phyloP scores from a whole-genome alignment of 2,113 vertebrate genomes.

The Puma concolor region DNA sequence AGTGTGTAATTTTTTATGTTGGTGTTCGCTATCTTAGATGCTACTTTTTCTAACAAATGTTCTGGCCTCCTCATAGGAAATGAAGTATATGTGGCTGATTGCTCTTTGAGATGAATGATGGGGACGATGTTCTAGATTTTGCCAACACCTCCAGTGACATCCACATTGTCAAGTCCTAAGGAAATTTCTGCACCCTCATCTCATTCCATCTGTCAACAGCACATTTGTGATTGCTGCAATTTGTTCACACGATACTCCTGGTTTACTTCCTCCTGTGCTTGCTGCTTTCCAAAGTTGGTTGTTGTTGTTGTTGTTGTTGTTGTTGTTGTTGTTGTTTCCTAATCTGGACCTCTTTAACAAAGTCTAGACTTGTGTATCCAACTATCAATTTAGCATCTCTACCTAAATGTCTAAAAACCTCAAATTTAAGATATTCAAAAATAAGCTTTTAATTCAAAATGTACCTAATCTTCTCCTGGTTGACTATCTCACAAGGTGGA shows the following conservation, averaged over 20 bases:
- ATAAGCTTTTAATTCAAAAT: constrained; percentile 24
- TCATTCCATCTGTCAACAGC: background rate
- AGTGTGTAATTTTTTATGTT: background rate
- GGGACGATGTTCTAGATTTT: background rate
- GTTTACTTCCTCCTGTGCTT: background rate
- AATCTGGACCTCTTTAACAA: background rate
- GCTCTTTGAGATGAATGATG: background rate
- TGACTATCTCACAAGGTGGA: background rate
- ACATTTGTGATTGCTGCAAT: background rate
- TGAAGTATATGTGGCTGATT: background rate
- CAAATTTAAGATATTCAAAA: background rate
- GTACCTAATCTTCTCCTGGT: background rate
- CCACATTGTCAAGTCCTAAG: background rate
- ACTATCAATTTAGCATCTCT: background rate
- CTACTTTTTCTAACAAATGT: background rate
- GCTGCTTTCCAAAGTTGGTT: background rate
- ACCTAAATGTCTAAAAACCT: background rate
- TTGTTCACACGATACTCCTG: background rate
- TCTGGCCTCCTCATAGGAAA: background rate
- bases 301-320: too few species aligned
- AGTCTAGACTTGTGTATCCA: background rate
- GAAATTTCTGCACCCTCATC: background rate
- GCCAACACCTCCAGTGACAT: background rate
- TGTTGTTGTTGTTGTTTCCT: background rate
- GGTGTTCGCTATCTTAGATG: background rate